Evolutionary conservation across 2,888 invertebrate genomes (phyloP).

Genomic region (Barypeithes pellucidus): DNA sequence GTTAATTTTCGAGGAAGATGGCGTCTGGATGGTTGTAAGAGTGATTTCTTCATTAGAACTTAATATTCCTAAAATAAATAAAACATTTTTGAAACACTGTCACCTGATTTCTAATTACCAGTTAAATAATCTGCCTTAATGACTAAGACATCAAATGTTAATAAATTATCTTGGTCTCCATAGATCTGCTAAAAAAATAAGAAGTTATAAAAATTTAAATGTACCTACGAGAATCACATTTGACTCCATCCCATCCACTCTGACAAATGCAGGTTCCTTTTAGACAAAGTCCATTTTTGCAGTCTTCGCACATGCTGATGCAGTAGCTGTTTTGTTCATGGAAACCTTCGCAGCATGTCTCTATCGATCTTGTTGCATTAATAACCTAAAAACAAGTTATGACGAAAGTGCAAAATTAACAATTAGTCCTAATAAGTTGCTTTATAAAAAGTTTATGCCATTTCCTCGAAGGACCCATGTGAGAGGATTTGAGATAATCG

Average conservation of each 20-base stretch:
- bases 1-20: neutral
- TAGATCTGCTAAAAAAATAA: too few relatives aligned
- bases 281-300: slow-evolving; percentile 76
- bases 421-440: too few relatives aligned
- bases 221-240: slow-evolving; percentile 75
- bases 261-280: slow-evolving; percentile 76
- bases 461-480: too few relatives aligned
- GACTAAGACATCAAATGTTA: too few relatives aligned
- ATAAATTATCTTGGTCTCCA: too few relatives aligned
- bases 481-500: too few relatives aligned
- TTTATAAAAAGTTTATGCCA: too few relatives aligned
- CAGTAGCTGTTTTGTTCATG: slow-evolving; percentile 72
- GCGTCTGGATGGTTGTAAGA: neutral
- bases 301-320: slow-evolving; percentile 66
- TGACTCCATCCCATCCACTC: slow-evolving; percentile 76
- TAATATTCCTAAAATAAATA: slow-evolving; percentile 27
- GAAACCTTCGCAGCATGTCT: slow-evolving; percentile 86
- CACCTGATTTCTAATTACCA: too few relatives aligned
- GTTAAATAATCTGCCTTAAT: too few relatives aligned
- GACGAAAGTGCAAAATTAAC: too few relatives aligned
- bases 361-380: slow-evolving; percentile 78
- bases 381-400: slow-evolving; percentile 75
- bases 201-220: neutral
- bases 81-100: neutral
- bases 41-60: slow-evolving; percentile 36